These are phyloP conservation scores for Stenchaetothrips biformis DNA, from an alignment of 2,888 invertebrate species.

Conservation along the genomic window DNA sequence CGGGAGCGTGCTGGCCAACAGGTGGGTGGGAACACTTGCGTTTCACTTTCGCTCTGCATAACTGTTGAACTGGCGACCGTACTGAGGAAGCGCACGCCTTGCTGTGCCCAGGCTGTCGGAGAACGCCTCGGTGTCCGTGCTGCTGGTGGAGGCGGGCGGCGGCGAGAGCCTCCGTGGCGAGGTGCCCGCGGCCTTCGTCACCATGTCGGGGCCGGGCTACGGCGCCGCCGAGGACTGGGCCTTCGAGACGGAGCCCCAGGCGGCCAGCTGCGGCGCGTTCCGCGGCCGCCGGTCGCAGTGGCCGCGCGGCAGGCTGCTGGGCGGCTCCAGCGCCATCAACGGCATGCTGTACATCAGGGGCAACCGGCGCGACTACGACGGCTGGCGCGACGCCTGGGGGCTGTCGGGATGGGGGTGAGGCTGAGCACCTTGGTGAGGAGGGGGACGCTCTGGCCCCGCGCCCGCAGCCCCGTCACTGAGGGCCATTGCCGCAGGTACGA, in stretches of 20 bases:
- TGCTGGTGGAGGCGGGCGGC: conserved; percentile 39
- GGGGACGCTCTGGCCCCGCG: no score
- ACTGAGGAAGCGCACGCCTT: no score
- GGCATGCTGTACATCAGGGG: conserved; percentile 90
- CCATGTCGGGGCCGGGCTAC: conserved; percentile 32
- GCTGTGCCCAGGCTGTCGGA: conserved; percentile 35
- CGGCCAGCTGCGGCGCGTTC: conserved; percentile 38
- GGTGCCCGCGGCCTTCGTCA: conserved; percentile 35
- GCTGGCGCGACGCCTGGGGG: conserved; percentile 53
- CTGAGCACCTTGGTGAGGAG: no score
- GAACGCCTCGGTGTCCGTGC: conserved; percentile 33
- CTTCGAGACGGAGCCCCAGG: conserved; percentile 38
- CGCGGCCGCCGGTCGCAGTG: conserved; percentile 70
- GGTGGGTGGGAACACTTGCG: conserved; percentile 37
- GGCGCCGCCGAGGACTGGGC: conserved; percentile 41
- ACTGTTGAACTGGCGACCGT: no score
- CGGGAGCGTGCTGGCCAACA: background rate
- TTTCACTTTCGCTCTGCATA: conserved; percentile 35
- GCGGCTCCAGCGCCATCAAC: conserved; percentile 84
- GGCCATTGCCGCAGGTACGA: conserved; percentile 42
- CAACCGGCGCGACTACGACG: conserved; percentile 82
- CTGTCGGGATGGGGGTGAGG: background rate
- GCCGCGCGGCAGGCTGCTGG: conserved; percentile 87
- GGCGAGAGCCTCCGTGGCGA: conserved; percentile 34
- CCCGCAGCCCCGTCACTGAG: no score